Percentiles rank a stretch among this genome's conserved stretches.
These are phyloP conservation scores for Crypturellus undulatus DNA, from an alignment of 2,113 vertebrate genomes.

Conservation along the genomic window DNA sequence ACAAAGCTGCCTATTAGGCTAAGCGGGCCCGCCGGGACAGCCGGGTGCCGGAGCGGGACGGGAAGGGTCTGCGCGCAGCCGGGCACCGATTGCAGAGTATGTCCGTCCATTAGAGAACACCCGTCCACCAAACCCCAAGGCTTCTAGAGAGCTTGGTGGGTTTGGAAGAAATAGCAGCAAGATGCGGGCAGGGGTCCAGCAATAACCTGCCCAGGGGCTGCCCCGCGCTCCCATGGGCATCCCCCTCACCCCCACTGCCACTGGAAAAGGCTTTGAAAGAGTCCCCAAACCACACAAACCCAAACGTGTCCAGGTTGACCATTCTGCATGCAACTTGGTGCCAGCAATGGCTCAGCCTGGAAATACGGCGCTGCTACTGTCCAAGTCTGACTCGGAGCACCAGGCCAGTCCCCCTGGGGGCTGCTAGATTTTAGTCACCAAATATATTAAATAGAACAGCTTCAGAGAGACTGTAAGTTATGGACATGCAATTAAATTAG, in stretches of 20 bases:
- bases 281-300: neutral
- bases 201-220: neutral
- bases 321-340: neutral
- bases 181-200: neutral
- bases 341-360: neutral
- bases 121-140: neutral
- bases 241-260: neutral
- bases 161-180: neutral
- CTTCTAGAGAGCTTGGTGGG: neutral
- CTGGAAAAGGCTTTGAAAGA: neutral
- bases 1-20: slow-evolving; percentile 7
- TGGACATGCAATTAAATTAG: neutral
- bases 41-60: neutral
- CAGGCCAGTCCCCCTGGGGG: neutral
- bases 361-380: neutral
- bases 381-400: neutral
- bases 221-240: neutral
- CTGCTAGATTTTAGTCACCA: neutral
- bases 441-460: neutral
- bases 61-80: neutral
- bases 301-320: neutral
- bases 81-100: neutral
- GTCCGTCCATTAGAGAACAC: slow-evolving; percentile 26
- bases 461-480: neutral
- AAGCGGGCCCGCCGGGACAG: neutral